A percentile compares a stretch with the other conserved stretches of the same genome.
Conservation (phyloP, 2,888 invertebrate genomes). For the Dysmachus trigonus region DNA sequence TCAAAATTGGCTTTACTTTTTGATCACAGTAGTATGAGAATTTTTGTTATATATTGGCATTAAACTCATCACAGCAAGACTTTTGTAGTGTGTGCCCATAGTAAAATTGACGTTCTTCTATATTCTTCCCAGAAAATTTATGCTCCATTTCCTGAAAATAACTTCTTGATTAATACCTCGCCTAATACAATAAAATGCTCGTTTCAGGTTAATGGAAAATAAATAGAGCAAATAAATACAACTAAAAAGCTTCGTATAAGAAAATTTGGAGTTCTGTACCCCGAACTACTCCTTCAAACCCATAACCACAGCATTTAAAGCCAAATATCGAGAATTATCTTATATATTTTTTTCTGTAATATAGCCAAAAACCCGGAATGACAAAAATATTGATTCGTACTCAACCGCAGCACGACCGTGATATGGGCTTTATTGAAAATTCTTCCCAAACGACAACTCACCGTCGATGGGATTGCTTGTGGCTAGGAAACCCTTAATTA, state of each 20-base stretch:
- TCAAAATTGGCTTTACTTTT: too few species aligned
- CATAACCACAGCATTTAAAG: background rate
- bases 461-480: background rate
- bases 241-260: too few species aligned
- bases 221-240: background rate
- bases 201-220: background rate
- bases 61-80: too few species aligned
- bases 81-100: too few species aligned
- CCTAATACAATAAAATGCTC: background rate
- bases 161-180: too few species aligned
- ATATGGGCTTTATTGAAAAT: background rate
- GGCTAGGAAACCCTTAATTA: slow-evolving; percentile 2
- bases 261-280: background rate
- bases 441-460: background rate
- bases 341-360: background rate
- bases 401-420: background rate
- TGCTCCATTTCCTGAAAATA: too few species aligned
- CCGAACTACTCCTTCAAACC: background rate
- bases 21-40: too few species aligned
- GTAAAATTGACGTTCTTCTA: too few species aligned
- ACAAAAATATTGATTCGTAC: background rate
- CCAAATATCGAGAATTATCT: background rate
- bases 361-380: background rate
- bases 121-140: too few species aligned
- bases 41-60: too few species aligned